Base-by-base conservation (phyloP, 2,888 invertebrate genomes). In the Aplocera efformata region DNA sequence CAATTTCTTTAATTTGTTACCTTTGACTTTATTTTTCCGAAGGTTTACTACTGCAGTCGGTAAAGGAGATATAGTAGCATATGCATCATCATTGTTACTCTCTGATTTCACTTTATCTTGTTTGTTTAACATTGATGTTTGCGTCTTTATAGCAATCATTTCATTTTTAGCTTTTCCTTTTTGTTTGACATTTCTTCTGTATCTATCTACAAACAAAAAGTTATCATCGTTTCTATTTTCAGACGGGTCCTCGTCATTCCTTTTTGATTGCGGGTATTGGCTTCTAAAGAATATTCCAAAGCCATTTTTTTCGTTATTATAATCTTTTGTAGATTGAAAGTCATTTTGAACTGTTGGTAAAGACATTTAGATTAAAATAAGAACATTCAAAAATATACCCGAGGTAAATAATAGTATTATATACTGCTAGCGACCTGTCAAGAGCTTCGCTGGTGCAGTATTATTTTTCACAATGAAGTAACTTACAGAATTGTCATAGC, bases 1-100 rank as follows among this genome's bases (percentile, higher is more conserved):
- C 26, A 53, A 33, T 6, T 32, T 42, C 28, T 42, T 45, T 13
- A 57, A 30, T 47, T 51, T 60, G n/a, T 39, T 41, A n/a, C 33
- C 50, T 30, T 40, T 29, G 1, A 11, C 27, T 3, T 59, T 42
- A 5, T 38, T 40, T 28, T 50, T 55, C 13, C 53, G 50, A 4
- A 61, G 42, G 30, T 66, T 70, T 0, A 69, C 56, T 1, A 67
- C 34, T 5, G 64, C 56, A 1, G 72, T 73, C 7, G 69, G 63
- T 27, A 60, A 56, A 1, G 67, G 56, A 3, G 69, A 65, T 0
- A 73, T 50, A 23, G 69, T 63, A 6, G 69, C 70, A 29, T 58
- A 67, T 0, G 65, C 70, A 10, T 48, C 42, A 34, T 67, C 67
- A 23, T 50, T 55, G 10, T 44, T 34, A 11, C 38, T 37, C 7